Evolutionary conservation across 1,140 invertebrate species (phyloP).

Genomic region (Nymphalis io): DNA sequence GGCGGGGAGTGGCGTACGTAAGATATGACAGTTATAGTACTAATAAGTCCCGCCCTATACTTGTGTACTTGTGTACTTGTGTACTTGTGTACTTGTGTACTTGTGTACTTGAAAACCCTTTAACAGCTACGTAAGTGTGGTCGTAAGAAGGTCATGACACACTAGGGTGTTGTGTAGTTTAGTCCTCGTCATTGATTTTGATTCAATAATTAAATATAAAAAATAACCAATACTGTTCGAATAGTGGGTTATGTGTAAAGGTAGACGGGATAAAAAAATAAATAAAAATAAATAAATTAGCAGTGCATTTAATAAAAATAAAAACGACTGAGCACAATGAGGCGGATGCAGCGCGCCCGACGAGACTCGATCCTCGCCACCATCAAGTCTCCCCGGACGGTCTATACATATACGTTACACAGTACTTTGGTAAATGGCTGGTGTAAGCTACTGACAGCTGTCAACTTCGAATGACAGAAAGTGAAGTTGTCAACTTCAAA

Average conservation of each 20-base stretch:
- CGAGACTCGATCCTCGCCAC: slow-evolving; percentile 7
- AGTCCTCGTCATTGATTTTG: too few species aligned
- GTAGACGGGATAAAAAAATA: slow-evolving; percentile 27
- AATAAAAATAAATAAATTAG: slow-evolving; percentile 63
- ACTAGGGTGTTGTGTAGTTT: too few species aligned
- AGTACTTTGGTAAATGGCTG: slow-evolving; percentile 49
- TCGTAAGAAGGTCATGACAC: too few species aligned
- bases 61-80: too few species aligned
- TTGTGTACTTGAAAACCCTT: too few species aligned
- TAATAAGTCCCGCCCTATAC: too few species aligned
- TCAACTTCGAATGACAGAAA: slow-evolving; percentile 11
- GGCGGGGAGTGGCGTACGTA: too few species aligned
- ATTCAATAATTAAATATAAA: too few species aligned
- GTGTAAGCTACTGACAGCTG: slow-evolving; percentile 35
- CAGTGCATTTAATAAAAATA: slow-evolving; percentile 77
- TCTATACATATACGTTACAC: slow-evolving; percentile 33
- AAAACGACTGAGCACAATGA: slow-evolving; percentile 69
- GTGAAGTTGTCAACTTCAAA: slow-evolving; percentile 1
- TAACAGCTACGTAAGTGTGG: too few species aligned
- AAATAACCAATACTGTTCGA: too few species aligned
- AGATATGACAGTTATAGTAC: too few species aligned
- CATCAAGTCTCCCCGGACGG: neutral
- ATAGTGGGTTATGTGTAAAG: neutral
- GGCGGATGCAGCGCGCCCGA: slow-evolving; percentile 50
- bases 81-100: too few species aligned